Evolutionary conservation across 2,797 vertebrate species (phyloP).

Genomic region (Podargus strigoides): DNA sequence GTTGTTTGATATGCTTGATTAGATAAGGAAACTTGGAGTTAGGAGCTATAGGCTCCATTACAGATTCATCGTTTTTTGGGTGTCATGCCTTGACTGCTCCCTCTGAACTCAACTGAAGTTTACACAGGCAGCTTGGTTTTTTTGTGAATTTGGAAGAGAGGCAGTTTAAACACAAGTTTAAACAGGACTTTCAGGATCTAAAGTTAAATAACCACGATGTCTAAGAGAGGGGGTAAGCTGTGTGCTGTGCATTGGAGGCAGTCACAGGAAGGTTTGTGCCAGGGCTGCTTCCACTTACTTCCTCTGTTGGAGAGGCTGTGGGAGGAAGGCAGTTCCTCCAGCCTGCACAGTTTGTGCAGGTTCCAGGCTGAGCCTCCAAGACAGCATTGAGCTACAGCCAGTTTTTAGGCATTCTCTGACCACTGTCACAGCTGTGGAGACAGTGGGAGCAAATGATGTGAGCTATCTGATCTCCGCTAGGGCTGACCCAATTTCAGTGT

Average conservation of each 20-base stretch:
- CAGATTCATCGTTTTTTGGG: background rate
- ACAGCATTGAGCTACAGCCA: background rate
- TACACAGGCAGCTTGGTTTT: background rate
- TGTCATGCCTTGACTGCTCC: background rate
- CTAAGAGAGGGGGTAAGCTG: too few species aligned
- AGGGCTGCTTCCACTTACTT: background rate
- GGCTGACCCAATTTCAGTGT: background rate
- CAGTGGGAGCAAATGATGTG: background rate
- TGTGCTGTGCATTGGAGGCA: rapidly evolving
- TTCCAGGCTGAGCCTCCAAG: background rate
- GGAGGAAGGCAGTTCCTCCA: background rate
- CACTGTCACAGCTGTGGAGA: rapidly evolving
- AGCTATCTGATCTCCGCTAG: background rate
- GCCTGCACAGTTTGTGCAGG: background rate
- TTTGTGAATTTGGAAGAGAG: background rate
- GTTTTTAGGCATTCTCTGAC: background rate
- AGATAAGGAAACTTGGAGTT: background rate
- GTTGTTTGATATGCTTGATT: background rate
- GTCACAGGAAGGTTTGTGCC: background rate
- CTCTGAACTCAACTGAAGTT: background rate
- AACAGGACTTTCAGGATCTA: background rate
- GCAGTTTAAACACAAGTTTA: background rate
- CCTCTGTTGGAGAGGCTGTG: background rate
- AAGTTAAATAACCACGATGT: background rate
- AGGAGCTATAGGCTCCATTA: background rate